These are phyloP conservation scores for Riptortus pedestris DNA, from an alignment of 1,140 invertebrate species.

Conservation along the genomic window DNA sequence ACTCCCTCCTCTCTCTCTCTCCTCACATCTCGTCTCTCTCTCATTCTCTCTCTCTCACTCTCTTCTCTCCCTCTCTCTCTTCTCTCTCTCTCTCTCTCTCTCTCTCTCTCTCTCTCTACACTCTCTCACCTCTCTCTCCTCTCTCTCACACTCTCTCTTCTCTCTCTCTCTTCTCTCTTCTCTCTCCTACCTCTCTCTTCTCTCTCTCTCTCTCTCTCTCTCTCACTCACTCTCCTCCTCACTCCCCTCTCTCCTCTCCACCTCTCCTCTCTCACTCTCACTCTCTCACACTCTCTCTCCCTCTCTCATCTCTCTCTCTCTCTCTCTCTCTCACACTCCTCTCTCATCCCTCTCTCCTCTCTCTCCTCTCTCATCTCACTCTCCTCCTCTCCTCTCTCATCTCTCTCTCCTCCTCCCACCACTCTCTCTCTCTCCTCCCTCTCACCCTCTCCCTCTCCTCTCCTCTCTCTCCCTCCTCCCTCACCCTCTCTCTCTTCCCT, in stretches of 20 bases:
- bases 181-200: not conserved
- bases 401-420: not conserved
- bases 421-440: not conserved
- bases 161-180: not conserved
- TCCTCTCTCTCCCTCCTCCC: not conserved
- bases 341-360: not conserved
- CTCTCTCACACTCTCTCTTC: too few relatives aligned
- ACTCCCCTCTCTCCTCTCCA: not conserved
- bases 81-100: too few relatives aligned
- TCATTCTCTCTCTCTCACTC: too few relatives aligned
- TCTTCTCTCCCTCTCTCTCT: too few relatives aligned
- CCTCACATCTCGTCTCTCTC: too few relatives aligned
- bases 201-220: not conserved
- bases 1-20: too few relatives aligned
- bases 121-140: too few relatives aligned
- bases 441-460: not conserved
- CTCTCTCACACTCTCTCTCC: not conserved
- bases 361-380: not conserved
- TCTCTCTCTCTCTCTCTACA: too few relatives aligned
- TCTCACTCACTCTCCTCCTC: not conserved
- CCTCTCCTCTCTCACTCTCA: not conserved
- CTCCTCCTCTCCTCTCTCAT: not conserved
- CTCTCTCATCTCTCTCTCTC: not conserved
- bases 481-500: not conserved
- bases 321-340: not conserved